Base-by-base conservation (phyloP, 1,140 invertebrate species). In the Scaptomyza montana region DNA sequence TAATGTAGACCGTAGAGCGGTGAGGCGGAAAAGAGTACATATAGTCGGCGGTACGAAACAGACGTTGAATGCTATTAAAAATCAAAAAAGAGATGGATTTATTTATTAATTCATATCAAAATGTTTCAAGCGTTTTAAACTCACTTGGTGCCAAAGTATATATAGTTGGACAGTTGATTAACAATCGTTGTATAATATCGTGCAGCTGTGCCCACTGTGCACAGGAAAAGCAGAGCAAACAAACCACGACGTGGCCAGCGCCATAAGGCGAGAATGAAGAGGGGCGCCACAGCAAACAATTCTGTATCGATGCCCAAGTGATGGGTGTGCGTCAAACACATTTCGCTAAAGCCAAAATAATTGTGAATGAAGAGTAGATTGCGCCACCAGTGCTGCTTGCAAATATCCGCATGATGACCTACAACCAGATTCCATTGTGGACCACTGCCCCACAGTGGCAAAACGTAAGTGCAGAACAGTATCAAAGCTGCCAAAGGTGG, bases 281-380 rank as follows among this genome's bases (percentile, higher is more conserved):
- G 56, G 0, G 96, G 95, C 0, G 96, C 95, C 3, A 96, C 78
- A 0, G 94, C 89, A 82, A 97, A 97, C 10, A 97, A 93, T 92
- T 97, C 96, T 61, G 96, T 97, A 80, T 98, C 97, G 78, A 97
- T 97, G 8, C 96, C 96, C 61, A 98, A 56, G 68, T 96, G 95
- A 89, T 96, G 95, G 0, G 95, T 96, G 60, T 96, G 95, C 1
- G 95, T 95, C 13, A 95, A 84, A 77, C 95, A 96, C 93, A 95
- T 94, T 64, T 94, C 93, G 69, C 94, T 93, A 68, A 95, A 95
- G n/a, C 94, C 94, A 77, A 94, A 95, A 75, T 94, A 94, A 85
- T 95, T 95, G 70, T 95, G 94, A 28, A 95, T 94, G 71, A 94
- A 95, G 10, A 95, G 81, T 41, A 94, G 93, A 80, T 94, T 95